Base-by-base conservation (phyloP, 2,797 vertebrate genomes). In the Sylvia borin region DNA sequence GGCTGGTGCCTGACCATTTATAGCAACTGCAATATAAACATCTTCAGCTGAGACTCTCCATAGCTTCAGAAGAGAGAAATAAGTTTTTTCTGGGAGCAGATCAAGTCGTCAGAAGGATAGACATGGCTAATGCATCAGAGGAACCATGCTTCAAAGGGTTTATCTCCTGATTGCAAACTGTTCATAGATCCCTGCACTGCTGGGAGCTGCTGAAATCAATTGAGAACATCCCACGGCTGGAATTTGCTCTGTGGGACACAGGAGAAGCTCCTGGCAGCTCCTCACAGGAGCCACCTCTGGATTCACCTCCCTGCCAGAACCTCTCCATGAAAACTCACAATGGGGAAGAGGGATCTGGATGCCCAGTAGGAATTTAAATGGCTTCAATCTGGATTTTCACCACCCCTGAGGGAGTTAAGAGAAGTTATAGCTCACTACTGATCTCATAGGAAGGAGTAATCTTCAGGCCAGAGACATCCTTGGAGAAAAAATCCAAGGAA, bases 371-470 rank as follows among this genome's bases (percentile, higher is more conserved):
- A 83, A 24, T 71, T 88, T 7, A 70, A 32, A 57, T 7, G 1
- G 2, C 11, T 83, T 70, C 45, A 72, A 0, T 22, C 4, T 57
- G 34, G 26, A 61, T 8, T 24, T 94, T 64, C 2, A 1, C 13
- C 32, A 68, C 3, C 4, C 7, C 53, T 29, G 27, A 54, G 47
- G 18, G 8, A 47, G 40, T 11, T 45, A 27, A 45, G 66, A 88
- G 13, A 12, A 64, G 24, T 20, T 43, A 4, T 14, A 34, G 9
- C 27, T 75, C 45, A 24, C 22, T 29, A 11, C 0, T 11, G 20
- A n/a, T 48, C 15, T 31, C 19, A 9, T 0, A 16, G 5, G 17
- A 7, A 71, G 4, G 8, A 32, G 6, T 13, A 36, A 24, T 16
- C 54, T 68, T 45, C 54, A 78, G 32, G 5, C 3, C 11, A 48